Evolutionary conservation across 2,888 invertebrate species (phyloP), one percentile per base, ranked within the genome.

Genomic region (Spicauda simplicius): DNA sequence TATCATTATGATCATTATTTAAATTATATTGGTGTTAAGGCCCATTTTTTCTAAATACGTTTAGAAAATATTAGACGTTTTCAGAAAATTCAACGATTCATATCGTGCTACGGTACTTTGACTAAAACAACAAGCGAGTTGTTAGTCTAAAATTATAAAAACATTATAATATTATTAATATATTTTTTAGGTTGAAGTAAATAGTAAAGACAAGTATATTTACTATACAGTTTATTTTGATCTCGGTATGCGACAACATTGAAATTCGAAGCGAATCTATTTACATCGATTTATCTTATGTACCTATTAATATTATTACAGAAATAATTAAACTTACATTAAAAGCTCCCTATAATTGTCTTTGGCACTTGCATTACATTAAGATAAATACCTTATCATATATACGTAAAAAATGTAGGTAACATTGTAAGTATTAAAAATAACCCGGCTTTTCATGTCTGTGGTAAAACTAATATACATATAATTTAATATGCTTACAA

Each of bases 341-440:
- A 89, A 79, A 91, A 90, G 87, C 89, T 90, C 87, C 88, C 90
- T 90, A 87, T 69, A 85, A 82, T 85, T 84, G 83, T 87, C 45
- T 65, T 91, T 91, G 91, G 91, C 91, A 91, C 91, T 91, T 90
- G 81, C 80, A 80, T 88, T 87, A 59, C 54, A 65, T 14, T 59
- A 54, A 59, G 30, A 53, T 64, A 64, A 19, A 45, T 54, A 52
- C 41, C 41, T 59, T 53, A 53, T 41, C 18, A 25, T 54, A 25
- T 59, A 4, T 53, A 61, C 14, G 12, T 10, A 14, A 41, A 10
- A 41, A 61, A 53, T 37, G 50, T 52, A 57, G 57, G 25, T 53
- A 57, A 57, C 56, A 57, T 63, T 54, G 37, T 53, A 53, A 30
- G 30, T 45, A 7, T 58, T 45, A 20, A 52, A 52, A 52, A 6